Evolutionary conservation across 2,797 vertebrate genomes (phyloP), one percentile per base, ranked within the genome.

Genomic region (Sparus aurata): DNA sequence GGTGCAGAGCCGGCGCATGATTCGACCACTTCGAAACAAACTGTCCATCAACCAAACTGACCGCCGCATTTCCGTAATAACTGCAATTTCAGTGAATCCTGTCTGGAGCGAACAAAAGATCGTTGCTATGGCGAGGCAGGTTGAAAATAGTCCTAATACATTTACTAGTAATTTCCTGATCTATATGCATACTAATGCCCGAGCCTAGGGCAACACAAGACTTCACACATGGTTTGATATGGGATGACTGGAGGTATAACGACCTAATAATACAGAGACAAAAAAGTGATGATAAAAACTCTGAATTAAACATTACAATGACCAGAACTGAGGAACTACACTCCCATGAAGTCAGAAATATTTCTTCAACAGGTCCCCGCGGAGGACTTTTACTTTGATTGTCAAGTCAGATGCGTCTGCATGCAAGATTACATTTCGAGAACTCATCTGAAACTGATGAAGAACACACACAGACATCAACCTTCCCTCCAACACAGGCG

Each of bases 41-140:
- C 38, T 61, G 50, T 63, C 80, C 62, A 53, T 84, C 87, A 87
- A 82, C 85, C 79, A 86, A 52, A 73, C 45, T 20, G 66, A 53
- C 63, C 13, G 18, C 70, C 3, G 46, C 60, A 69, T 77, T 85
- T 85, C 63, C 76, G 73, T 80, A 80, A 82, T 79, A 72, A 77
- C 85, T 52, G 72, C 64, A 75, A 76, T 85, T 85, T 84, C 74
- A 81, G 54, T 43, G 27, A 79, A 67, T 67, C 59, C 34, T 2
- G 4, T 76, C 27, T 65, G 73, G 77, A 41, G 23, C 46, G 23
- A 41, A 77, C 61, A 53, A 77, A 71, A 63, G 45, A 76, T 23
- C 52, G 68, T 64, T 69, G 58, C 53, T 20, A 46, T 47, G 30
- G 67, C 3, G n/a, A 80, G 47, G 50, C 23, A 46, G 68, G 38